phyloP scores from a whole-genome alignment of 2,113 vertebrate species.

The Hippocampus comes region DNA sequence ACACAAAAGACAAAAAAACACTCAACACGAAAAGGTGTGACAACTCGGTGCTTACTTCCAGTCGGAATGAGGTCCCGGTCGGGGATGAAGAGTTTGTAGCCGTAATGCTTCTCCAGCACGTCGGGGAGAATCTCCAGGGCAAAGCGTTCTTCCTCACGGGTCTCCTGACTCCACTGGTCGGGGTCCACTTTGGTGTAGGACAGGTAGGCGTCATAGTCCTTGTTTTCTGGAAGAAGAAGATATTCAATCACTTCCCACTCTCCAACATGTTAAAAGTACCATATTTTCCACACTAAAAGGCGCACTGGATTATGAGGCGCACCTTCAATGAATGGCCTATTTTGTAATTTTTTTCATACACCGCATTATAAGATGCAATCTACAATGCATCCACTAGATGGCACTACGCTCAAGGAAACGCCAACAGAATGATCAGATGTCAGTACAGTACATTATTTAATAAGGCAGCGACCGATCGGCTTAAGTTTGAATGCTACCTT shows the following conservation, averaged over 20 bases:
- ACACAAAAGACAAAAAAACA: conserved; percentile 33
- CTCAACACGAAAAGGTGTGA: conserved; percentile 5
- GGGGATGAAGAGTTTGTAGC: conserved; percentile 97
- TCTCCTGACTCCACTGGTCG: conserved; percentile 98
- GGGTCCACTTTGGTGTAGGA: conserved; percentile 99
- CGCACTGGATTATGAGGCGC: no score
- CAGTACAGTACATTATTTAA: no score
- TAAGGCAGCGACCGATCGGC: no score
- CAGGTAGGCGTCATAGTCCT: conserved; percentile 97
- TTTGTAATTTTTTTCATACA: no score
- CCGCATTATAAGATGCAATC: no score
- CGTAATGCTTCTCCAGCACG: conserved; percentile 98
- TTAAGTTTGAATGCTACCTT: no score
- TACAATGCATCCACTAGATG: no score
- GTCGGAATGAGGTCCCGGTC: conserved; percentile 98
- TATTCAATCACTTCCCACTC: not conserved
- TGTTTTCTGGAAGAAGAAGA: conserved; percentile 79
- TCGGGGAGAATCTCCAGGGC: conserved; percentile 96
- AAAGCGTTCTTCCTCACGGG: conserved; percentile 94
- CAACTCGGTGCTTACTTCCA: conserved; percentile 84
- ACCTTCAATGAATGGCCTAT: no score
- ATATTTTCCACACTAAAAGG: no score
- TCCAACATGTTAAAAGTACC: not conserved
- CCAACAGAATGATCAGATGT: no score
- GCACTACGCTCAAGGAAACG: no score